Percentiles rank a stretch among this genome's conserved stretches.
phyloP scores from a whole-genome alignment of 1,140 invertebrate species.

The Chelonus insularis region DNA sequence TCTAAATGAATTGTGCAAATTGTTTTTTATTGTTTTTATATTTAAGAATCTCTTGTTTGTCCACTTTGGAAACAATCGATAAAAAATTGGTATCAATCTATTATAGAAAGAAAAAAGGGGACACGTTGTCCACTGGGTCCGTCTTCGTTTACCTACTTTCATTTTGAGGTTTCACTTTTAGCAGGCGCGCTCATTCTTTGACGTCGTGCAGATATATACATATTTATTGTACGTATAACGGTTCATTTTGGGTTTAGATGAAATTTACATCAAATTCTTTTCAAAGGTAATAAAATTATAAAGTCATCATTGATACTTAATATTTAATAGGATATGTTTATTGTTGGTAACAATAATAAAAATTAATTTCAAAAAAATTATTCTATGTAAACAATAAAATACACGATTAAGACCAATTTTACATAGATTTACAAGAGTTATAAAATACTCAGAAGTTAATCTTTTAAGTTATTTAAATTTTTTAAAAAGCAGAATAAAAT shows the following conservation, averaged over 20 bases:
- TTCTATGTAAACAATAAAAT: no score
- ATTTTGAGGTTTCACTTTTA: constrained; percentile 50
- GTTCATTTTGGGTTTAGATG: neutral
- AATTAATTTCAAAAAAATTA: no score
- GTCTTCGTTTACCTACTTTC: constrained; percentile 41
- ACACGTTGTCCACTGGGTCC: constrained; percentile 7
- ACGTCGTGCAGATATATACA: constrained; percentile 13
- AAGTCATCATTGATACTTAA: no score
- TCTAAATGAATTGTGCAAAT: no score
- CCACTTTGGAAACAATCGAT: neutral
- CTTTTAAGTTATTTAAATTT: no score
- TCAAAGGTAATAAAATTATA: neutral
- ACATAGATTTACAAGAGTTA: no score
- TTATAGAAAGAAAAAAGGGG: constrained; percentile 11
- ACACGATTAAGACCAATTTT: no score
- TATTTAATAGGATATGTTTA: no score
- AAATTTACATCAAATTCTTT: neutral
- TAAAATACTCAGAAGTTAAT: no score
- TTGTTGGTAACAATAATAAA: no score
- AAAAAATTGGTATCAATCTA: neutral
- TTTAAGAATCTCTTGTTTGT: neutral
- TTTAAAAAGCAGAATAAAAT: no score
- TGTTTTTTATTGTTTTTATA: no score
- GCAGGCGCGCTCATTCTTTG: constrained; percentile 14
- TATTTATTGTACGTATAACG: constrained; percentile 22